Base-by-base conservation (phyloP, 2,797 vertebrate species). In the Pipistrellus kuhlii region DNA sequence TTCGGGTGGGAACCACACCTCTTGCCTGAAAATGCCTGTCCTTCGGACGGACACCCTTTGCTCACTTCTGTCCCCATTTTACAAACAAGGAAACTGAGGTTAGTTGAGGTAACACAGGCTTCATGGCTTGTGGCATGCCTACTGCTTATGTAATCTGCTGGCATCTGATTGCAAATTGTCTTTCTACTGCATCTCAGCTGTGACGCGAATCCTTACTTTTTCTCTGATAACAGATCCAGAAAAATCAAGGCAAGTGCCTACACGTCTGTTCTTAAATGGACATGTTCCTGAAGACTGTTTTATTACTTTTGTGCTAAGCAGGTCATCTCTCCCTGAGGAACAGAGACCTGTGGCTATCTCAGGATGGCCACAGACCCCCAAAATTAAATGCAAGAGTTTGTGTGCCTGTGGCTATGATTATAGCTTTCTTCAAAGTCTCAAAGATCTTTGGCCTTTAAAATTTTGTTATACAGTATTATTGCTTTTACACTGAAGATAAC, bases 151-250 rank as follows among this genome's bases (percentile, higher is more conserved):
- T 27, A 81, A 85, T 84, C 44, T 87, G 13, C 27, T 66, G 53
- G 44, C 71, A 44, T 48, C 48, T 93, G 77, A 88, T 75, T 83
- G 30, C 53, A 73, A 4, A 4, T 21, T 82, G 66, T 81, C 87
- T 89, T 86, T 35, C 64, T 80, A 53, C 66, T 57, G 6, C 15
- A 66, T 93, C 73, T 88, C 72, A 69, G 9, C 38, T 64, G 46
- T 76, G 84, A 87, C 77, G 44, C 35, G 30, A 84, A 57, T 88
- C 71, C 76, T 80, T 92, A 85, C n/a, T 44, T 93, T 94, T 88
- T 90, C 59, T 81, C 62, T 81, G 82, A 87, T 84, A 69, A 93
- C 92, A 93, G 38, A 94, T 59, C 21, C 59, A 87, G 84, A 64
- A 95, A 95, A 91, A 64, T 41, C 48, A 38, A 87, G 41, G 62